Base-by-base conservation (phyloP, 2,888 invertebrate genomes). In the Ditylenchus weischeri region DNA sequence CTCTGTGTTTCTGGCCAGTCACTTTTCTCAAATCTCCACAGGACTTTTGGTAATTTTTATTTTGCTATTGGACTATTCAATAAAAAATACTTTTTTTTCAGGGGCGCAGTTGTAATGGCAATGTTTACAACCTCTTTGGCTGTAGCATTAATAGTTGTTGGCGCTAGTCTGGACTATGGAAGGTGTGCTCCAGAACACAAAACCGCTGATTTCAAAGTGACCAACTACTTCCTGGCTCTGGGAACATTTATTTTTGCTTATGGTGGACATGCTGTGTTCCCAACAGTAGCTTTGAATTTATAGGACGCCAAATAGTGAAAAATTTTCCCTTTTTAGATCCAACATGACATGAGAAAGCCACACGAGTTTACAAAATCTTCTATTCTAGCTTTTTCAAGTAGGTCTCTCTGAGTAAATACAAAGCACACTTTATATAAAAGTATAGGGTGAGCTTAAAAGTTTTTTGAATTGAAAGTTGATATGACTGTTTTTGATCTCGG, bases 341-440 rank as follows among this genome's bases (percentile, higher is more conserved):
- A 92, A 85, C 90, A 92, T 72, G 93, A 93, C 83, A 93, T 93
- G 93, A 88, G 88, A 72, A 87, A 90, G 72, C 90, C 90, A 72
- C 84, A 87, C 1, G 88, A 90, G 78, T 89, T 93, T 73, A 88
- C 89, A 74, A 86, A 86, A 78, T 90, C 91, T 0, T 88, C 91
- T 38, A 50, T 80, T 29, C 69, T 73, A 38, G 80, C 79, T 57
- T 81, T 81, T 68, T 60, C 74, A n/a, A 65, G 77, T 77, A n/a
- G 54, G 65, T 23, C 48, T 21, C 69, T 71, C 18, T 48, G 36
- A 19, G 29, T 50, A 29, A 35, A 66, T 3, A 21, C 36, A 69
- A 54, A 19, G 57, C n/a, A 29, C 5, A 29, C 5, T 67, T 50
- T 54, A 66, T 35, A 29, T 18, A 29, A 58, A 38, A 71, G n/a